Evolutionary conservation across 2,113 vertebrate species (phyloP).

Genomic region (Tichodroma muraria): DNA sequence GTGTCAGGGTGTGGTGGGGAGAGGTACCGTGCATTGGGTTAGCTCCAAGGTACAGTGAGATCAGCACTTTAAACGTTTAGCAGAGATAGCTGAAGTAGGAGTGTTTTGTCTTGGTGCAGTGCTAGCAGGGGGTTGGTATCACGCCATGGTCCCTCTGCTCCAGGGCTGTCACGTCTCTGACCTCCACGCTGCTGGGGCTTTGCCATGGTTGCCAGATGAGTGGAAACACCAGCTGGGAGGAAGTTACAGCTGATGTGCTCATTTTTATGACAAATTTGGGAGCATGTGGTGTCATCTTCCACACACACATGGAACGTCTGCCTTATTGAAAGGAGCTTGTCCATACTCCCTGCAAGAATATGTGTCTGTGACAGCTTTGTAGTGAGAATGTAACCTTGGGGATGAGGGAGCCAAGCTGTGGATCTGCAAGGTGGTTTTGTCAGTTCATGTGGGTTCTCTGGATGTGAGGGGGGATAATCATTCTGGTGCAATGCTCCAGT

Average conservation of each 20-base stretch:
- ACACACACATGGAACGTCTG: not conserved
- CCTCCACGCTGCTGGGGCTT: rapidly evolving
- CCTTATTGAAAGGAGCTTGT: not conserved
- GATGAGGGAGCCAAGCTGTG: not conserved
- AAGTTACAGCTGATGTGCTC: not conserved
- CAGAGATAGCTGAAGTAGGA: not conserved
- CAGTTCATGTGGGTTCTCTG: rapidly evolving
- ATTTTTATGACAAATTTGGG: not conserved
- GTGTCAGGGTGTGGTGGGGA: not conserved
- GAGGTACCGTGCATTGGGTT: rapidly evolving
- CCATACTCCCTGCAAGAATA: rapidly evolving
- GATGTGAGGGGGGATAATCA: not conserved
- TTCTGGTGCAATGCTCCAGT: not conserved
- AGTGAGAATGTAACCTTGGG: too few species aligned
- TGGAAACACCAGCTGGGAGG: too few species aligned
- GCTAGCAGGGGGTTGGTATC: rapidly evolving
- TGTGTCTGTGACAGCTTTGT: not conserved
- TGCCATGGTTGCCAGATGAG: rapidly evolving
- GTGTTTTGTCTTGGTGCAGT: not conserved
- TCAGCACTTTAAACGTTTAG: rapidly evolving
- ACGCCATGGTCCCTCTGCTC: not conserved
- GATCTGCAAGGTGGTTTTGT: not conserved
- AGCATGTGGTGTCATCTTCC: not conserved
- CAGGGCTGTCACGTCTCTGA: rapidly evolving
- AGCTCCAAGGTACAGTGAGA: too few species aligned